Evolutionary conservation across 2,888 invertebrate genomes (phyloP), one percentile per base, ranked within the genome.

Genomic region (Diloba caeruleocephala): DNA sequence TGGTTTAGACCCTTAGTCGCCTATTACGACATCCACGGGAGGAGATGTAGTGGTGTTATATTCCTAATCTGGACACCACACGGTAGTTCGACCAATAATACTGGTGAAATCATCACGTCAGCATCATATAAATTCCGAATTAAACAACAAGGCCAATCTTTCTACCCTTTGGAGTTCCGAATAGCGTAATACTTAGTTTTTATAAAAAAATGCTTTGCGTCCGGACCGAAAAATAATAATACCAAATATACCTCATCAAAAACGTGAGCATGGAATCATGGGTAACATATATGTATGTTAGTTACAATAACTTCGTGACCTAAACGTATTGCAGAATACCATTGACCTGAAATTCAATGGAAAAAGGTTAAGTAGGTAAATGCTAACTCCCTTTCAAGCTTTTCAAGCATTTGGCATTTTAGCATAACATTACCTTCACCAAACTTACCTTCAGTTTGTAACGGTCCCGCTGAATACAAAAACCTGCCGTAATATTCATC

Each of bases 361-460:
- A 41, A 41, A 73, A 78, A 80, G 76, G 78, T 79, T 66, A 73
- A 44, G n/a, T 39, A 73, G 45, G n/a, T 39, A 66, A 65, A 66
- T 66, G 69, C 51, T 59, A 59, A 55, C 55, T 52, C 58, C 60
- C 64, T 52, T 57, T 53, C 17, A 41, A 48, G 37, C 46, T 19
- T 29, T 56, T 26, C 51, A 69, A 76, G 69, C 64, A 82, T 79
- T 82, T 85, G 85, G 78, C 82, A 86, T 85, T 86, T 81, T 46
- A 46, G 56, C 55, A 58, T 71, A 72, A 63, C 64, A 71, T 74
- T 75, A 71, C 26, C 12, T 14, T 32, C 3, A 17, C 17, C 17
- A 17, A 37, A 50, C 12, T 32, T 34, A 55, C 71, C 62, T 58
- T 66, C 44, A 8, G 46, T 53, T 51, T 37, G 38, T 33, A 45